phyloP scores from a whole-genome alignment of 2,797 vertebrate species.

The Xenopus petersii region DNA sequence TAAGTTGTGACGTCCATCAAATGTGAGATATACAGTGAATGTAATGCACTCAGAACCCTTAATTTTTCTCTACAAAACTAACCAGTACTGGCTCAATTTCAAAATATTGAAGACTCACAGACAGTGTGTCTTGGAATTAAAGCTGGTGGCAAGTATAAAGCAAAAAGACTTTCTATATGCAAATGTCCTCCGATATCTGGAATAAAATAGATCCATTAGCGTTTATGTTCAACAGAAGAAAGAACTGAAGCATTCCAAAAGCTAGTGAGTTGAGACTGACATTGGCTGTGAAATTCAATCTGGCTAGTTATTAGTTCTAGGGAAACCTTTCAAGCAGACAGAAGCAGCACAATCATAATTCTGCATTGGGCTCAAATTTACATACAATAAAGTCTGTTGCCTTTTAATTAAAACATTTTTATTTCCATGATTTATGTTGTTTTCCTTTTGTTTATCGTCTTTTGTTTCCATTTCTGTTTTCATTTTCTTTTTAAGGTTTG shows the following conservation, averaged over 20 bases:
- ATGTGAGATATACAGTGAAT: too few species aligned
- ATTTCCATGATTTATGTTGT: conserved; percentile 74
- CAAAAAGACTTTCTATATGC: conserved; percentile 72
- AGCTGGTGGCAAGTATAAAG: conserved; percentile 66
- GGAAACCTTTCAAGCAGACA: conserved; percentile 76
- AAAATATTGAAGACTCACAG: neutral
- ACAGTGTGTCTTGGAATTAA: neutral
- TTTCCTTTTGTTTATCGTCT: conserved; percentile 72
- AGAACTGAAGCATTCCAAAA: conserved; percentile 73
- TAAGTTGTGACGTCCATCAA: too few species aligned
- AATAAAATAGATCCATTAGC: conserved; percentile 79
- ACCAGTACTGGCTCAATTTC: neutral
- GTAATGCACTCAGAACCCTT: too few species aligned
- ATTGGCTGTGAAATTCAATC: conserved; percentile 79
- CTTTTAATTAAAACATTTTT: conserved; percentile 73
- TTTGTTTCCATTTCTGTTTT: conserved; percentile 74
- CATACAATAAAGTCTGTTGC: conserved; percentile 54
- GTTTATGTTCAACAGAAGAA: conserved; percentile 75
- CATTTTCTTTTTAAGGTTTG: conserved; percentile 85
- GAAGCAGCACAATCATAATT: conserved; percentile 70
- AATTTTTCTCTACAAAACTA: neutral
- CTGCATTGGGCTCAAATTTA: conserved; percentile 62
- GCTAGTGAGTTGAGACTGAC: conserved; percentile 80
- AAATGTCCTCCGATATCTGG: conserved; percentile 73
- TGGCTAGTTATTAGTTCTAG: conserved; percentile 76